Percentiles rank a stretch among this genome's conserved stretches.
phyloP scores from a whole-genome alignment of 2,888 invertebrate species.

The Molorchus minor region DNA sequence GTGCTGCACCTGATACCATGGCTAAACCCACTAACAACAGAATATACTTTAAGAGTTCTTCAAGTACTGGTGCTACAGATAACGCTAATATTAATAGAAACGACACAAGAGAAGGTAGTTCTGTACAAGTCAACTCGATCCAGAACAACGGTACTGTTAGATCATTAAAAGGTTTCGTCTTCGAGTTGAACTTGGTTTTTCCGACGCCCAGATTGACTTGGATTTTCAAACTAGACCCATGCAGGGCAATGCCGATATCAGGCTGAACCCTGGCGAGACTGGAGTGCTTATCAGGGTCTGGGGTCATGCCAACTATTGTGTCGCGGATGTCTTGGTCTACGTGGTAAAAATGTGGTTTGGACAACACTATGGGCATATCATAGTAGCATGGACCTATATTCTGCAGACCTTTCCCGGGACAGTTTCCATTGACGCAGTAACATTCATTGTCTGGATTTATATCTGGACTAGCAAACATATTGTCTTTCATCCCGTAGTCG shows the following conservation, averaged over 20 bases:
- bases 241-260: conserved; percentile 73
- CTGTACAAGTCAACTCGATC: conserved; percentile 68
- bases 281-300: conserved; percentile 67
- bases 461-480: conserved; percentile 68
- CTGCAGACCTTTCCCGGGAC: conserved; percentile 70
- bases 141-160: conserved; percentile 76
- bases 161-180: conserved; percentile 70
- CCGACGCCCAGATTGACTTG: conserved; percentile 79
- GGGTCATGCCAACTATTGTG: conserved; percentile 70
- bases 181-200: conserved; percentile 69
- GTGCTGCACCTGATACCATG: conserved; percentile 53
- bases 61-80: conserved; percentile 47
- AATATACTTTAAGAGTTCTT: conserved; percentile 49
- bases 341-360: conserved; percentile 70
- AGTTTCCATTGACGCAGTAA: conserved; percentile 75
- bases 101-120: conserved; percentile 47
- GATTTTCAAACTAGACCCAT: conserved; percentile 68
- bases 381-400: conserved; percentile 66
- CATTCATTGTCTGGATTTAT: conserved; percentile 71
- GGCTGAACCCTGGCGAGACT: conserved; percentile 75
- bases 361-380: conserved; percentile 76
- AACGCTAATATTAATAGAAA: conserved; percentile 45
- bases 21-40: conserved; percentile 53
- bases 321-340: conserved; percentile 69
- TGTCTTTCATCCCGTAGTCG: conserved; percentile 69